Conservation (phyloP, 1,140 invertebrate genomes). For the Bombus consobrinus region DNA sequence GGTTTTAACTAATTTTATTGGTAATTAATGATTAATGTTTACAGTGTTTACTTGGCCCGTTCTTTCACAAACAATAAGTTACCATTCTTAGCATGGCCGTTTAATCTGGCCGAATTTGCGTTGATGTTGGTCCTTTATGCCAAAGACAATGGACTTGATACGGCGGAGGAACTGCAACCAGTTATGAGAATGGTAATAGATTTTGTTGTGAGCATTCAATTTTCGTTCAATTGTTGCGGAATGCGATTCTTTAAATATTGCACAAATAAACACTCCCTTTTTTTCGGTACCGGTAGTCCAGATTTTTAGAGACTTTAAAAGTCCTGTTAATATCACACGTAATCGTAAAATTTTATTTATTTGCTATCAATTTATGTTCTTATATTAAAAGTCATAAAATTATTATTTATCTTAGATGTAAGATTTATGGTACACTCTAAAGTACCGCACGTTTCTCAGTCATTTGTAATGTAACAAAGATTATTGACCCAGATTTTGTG, state of each 20-base stretch:
- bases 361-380: neutral
- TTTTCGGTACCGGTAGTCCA: neutral
- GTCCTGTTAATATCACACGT: neutral
- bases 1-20: neutral
- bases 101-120: constrained; percentile 73
- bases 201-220: constrained; percentile 16
- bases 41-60: constrained; percentile 73
- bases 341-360: neutral
- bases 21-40: constrained; percentile 42
- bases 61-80: constrained; percentile 68
- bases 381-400: neutral
- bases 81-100: constrained; percentile 75
- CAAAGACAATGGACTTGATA: constrained; percentile 31
- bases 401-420: neutral
- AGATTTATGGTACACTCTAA: neutral
- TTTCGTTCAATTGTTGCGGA: neutral
- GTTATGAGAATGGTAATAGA: constrained; percentile 43
- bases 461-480: neutral
- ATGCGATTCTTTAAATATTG: neutral
- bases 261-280: neutral
- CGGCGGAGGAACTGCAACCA: neutral
- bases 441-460: neutral
- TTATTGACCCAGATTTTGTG: neutral
- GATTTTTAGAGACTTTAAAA: neutral
- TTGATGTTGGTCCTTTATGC: constrained; percentile 71